These are phyloP conservation scores for Eupsittula cactorum DNA, from an alignment of 2,113 vertebrate species.

Conservation along the genomic window DNA sequence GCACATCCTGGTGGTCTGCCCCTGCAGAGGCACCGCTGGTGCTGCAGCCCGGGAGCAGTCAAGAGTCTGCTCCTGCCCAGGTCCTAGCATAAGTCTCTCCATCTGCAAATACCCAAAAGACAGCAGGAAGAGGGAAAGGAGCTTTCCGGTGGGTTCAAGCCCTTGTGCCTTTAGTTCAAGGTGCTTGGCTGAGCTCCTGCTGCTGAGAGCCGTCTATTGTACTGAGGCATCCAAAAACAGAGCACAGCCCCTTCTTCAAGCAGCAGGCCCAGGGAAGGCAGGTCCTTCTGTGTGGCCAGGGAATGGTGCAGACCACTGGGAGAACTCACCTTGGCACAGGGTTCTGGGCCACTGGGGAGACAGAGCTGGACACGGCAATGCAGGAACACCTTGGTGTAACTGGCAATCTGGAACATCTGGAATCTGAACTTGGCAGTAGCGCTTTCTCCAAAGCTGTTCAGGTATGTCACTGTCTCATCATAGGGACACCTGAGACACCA, in stretches of 20 bases:
- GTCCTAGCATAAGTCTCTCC: background rate
- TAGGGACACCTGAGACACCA: constrained; percentile 33
- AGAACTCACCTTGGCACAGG: constrained; percentile 56
- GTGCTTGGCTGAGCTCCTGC: background rate
- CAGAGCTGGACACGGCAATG: constrained; percentile 71
- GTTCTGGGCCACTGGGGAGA: background rate
- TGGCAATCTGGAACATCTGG: constrained; percentile 72
- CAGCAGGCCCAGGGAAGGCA: background rate
- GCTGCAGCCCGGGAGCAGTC: background rate
- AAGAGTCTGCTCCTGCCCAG: background rate
- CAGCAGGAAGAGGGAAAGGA: background rate
- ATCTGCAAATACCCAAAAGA: background rate
- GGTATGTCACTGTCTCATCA: constrained; percentile 22
- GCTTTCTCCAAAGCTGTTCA: constrained; percentile 48
- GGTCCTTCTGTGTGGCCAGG: background rate
- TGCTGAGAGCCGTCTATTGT: background rate
- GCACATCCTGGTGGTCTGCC: background rate
- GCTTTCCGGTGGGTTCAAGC: background rate
- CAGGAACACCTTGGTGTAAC: constrained; percentile 48
- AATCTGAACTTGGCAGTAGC: constrained; percentile 66
- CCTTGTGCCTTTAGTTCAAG: background rate
- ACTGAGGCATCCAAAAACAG: background rate
- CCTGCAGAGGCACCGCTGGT: background rate
- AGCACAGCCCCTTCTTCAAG: background rate
- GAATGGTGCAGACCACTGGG: rapidly evolving